Evolutionary conservation across 2,797 vertebrate species (phyloP), one percentile per base, ranked within the genome.

Genomic region (Microctenopoma lineatum): DNA sequence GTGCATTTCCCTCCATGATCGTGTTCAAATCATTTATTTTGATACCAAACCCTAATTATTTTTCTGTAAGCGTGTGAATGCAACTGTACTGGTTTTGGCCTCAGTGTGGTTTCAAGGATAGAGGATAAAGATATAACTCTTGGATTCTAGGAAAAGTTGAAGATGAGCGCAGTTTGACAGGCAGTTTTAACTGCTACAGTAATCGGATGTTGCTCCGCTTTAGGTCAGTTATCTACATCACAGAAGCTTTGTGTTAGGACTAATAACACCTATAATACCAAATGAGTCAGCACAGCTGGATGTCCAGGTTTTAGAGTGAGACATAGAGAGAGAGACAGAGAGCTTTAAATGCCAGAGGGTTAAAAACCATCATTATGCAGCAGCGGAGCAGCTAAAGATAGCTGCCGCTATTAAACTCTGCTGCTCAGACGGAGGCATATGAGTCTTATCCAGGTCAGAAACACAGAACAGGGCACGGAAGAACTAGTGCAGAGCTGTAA

Each of bases 391-490:
- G 68, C 84, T 87, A 83, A 84, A 87, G 77, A 87, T 85, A 84
- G 77, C 81, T 52, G 84, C 51, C 72, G 66, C 55, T 72, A 82
- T 88, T 79, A 78, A 72, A 71, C 70, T 71, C 16, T 4, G 76
- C 74, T 76, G 73, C 81, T 82, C 74, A 71, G 70, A 76, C 66
- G 21, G 71, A 79, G 66, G 70, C 59, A 69, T 59, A 26, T 21
- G 68, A 80, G 73, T 69, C 65, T 52, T 60, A 80, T 73, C 72
- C 83, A 86, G 85, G 83, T 80, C 86, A 83, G 69, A 77, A 52
- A 41, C 45, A 21, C 39, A 74, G 58, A 63, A 21, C 0, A 25
- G 42, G 60, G 60, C 13, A 0, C 3, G 32, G 16, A 38, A 57
- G 60, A 75, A 45, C 0, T 25, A n/a, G 32, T 4, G 15, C 39